Percentiles rank a stretch among this genome's conserved stretches.
These are phyloP conservation scores for Phacellophora camtschatica DNA, from an alignment of 30 jellyfish, hydroid and myxozoan genomes.

Conservation along the genomic window DNA sequence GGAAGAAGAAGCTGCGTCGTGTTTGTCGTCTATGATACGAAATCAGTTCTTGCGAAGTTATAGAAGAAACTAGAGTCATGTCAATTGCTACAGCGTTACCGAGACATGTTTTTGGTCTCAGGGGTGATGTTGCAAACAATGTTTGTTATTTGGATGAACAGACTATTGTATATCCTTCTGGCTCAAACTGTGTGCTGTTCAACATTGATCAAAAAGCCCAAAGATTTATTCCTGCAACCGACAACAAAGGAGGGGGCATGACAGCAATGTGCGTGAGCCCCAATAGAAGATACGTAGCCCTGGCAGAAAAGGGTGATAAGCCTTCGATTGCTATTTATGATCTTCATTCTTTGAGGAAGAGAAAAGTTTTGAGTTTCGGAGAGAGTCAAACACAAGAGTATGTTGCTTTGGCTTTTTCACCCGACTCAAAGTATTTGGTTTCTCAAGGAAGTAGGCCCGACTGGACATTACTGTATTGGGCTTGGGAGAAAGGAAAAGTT, in stretches of 20 bases:
- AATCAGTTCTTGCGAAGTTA: background rate
- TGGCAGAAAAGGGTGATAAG: slow-evolving; percentile 93
- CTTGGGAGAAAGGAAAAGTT: slow-evolving; percentile 96
- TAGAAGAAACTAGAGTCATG: slow-evolving; percentile 11
- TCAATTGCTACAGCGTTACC: slow-evolving; percentile 92
- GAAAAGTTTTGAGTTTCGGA: slow-evolving; percentile 77
- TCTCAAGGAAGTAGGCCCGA: slow-evolving; percentile 98
- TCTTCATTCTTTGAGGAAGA: slow-evolving; percentile 85
- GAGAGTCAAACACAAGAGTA: slow-evolving; percentile 79
- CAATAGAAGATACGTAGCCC: slow-evolving; percentile 88
- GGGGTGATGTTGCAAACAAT: slow-evolving; percentile 85
- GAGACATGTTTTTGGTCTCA: slow-evolving; percentile 89
- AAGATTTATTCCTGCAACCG: slow-evolving; percentile 83
- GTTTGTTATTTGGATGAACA: slow-evolving; percentile 93
- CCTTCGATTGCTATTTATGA: slow-evolving; percentile 85
- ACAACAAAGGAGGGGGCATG: slow-evolving; percentile 79
- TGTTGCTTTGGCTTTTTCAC: slow-evolving; percentile 88
- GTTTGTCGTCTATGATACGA: background rate
- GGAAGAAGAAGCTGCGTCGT: background rate
- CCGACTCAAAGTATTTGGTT: slow-evolving; percentile 87
- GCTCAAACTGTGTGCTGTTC: slow-evolving; percentile 89
- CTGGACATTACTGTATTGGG: slow-evolving; percentile 89
- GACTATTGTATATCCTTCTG: slow-evolving; percentile 87
- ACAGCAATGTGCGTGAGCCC: slow-evolving; percentile 96
- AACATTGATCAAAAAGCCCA: slow-evolving; percentile 93